A percentile compares a stretch with the other conserved stretches of the same genome.
phyloP scores from a whole-genome alignment of 37 sponge, comb jelly and placozoan species.

The Crambe crambe region DNA sequence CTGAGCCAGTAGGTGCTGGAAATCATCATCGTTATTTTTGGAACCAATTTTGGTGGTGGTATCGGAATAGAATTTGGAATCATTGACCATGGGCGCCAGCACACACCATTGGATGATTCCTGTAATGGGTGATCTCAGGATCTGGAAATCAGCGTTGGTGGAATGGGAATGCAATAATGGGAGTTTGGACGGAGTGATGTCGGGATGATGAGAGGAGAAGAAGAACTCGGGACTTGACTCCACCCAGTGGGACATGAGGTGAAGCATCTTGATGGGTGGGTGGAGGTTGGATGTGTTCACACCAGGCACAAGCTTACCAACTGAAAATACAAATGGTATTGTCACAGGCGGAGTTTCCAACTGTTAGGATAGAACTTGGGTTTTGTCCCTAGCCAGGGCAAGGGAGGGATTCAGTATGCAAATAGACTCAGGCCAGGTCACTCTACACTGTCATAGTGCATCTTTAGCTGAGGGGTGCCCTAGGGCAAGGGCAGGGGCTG shows the following conservation, averaged over 20 bases:
- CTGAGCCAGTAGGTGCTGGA: constrained; percentile 4
- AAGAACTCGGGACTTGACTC: constrained; percentile 31
- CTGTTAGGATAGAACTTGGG: too few relatives aligned
- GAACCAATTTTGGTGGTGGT: not conserved
- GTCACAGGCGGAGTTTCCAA: too few relatives aligned
- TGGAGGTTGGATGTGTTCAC: constrained; percentile 7
- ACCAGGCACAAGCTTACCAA: constrained; percentile 2
- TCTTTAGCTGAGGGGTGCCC: too few relatives aligned
- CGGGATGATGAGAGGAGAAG: constrained; percentile 9
- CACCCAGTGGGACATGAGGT: constrained; percentile 59
- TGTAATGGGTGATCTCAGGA: constrained; percentile 19
- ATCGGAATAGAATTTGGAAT: not conserved
- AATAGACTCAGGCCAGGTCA: too few relatives aligned
- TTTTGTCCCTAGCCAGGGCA: too few relatives aligned
- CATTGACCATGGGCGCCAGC: constrained; percentile 22
- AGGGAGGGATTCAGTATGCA: too few relatives aligned
- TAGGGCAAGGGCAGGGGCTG: too few relatives aligned
- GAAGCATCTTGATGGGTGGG: constrained; percentile 47
- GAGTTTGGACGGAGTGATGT: constrained; percentile 6
- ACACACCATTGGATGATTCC: constrained; percentile 70
- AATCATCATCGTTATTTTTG: not conserved
- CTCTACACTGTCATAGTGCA: too few relatives aligned
- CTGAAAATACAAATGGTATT: constrained; percentile 10
- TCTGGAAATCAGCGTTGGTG: not conserved
- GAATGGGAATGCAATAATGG: constrained; percentile 19